Percentiles rank a stretch among this genome's conserved stretches.
phyloP scores from a whole-genome alignment of 2,888 invertebrate species.

The Acholoe squamosa region DNA sequence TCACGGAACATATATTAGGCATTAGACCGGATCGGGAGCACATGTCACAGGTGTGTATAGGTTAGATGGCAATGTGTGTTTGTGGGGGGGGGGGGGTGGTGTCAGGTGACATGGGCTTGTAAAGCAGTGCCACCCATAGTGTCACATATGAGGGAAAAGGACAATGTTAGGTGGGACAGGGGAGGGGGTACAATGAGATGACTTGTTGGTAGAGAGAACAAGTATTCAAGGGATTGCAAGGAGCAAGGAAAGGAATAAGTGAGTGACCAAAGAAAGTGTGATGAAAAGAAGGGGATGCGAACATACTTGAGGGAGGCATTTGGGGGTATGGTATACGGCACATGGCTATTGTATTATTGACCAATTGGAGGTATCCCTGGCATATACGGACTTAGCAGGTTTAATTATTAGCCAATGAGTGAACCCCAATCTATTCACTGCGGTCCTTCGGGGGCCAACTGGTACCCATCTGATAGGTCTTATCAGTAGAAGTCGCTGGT shows the following conservation, averaged over 20 bases:
- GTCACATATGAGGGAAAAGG: background rate
- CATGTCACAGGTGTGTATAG: background rate
- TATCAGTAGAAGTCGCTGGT: too few relatives aligned
- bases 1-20: slow-evolving; percentile 33
- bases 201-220: background rate
- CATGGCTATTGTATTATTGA: too few relatives aligned
- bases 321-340: too few relatives aligned
- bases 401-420: too few relatives aligned
- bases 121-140: background rate
- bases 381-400: too few relatives aligned
- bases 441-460: too few relatives aligned
- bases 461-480: too few relatives aligned
- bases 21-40: background rate
- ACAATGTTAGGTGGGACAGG: background rate
- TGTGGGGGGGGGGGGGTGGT: background rate
- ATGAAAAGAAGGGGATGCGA: too few relatives aligned
- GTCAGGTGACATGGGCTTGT: background rate
- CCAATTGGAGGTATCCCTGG: too few relatives aligned
- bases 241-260: background rate
- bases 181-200: background rate
- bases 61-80: background rate
- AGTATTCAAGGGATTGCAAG: background rate
- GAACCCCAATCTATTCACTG: too few relatives aligned
- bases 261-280: too few relatives aligned
- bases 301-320: too few relatives aligned